Base-by-base conservation (phyloP, 2,888 invertebrate species). In the Harpalus rubripes region DNA sequence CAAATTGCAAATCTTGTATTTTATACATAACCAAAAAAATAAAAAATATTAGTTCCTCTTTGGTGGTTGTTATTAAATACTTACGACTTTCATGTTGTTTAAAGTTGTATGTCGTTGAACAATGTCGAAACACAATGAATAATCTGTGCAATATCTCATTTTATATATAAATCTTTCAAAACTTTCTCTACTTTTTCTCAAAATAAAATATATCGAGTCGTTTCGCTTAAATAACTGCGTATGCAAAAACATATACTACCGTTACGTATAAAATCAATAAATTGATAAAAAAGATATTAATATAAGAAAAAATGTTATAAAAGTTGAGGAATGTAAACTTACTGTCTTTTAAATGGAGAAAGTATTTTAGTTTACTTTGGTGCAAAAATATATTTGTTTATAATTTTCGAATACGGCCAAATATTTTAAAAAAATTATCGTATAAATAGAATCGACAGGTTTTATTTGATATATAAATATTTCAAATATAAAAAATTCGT, bases 141-240 rank as follows among this genome's bases (percentile, higher is more conserved):
- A 80, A 59, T 41, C 18, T 8, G 1, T n/a, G 59, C 26, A 79
- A 58, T 59, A 72, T 80, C 58, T 85, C 56, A 58, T 52, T 52
- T 72, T 85, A 85, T 85, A 85, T 85, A 85, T 72, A 15, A 26
- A 15, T 18, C 44, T 41, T 52, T 68, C 41, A 22, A 39, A 56
- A 80, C 85, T 85, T 85, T 85, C 85, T 80, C 85, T 32, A 41
- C 15, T 85, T 85, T 85, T 85, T 80, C 41, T 39, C 7, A 72
- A 84, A 80, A 59, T 12, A 22, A 68, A 68, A 68, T 32, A 65
- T 72, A 56, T 65, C 22, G 15, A 44, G n/a, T 61, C 84, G 84
- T 84, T 52, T 78, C 78, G 26, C n/a, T 76, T 22, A 65, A 82
- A 68, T 41, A 56, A 18, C 8, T 16, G 22, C 26, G 39, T 58